phyloP scores from a whole-genome alignment of 2,797 vertebrate species.

The Gallinago solitaria region DNA sequence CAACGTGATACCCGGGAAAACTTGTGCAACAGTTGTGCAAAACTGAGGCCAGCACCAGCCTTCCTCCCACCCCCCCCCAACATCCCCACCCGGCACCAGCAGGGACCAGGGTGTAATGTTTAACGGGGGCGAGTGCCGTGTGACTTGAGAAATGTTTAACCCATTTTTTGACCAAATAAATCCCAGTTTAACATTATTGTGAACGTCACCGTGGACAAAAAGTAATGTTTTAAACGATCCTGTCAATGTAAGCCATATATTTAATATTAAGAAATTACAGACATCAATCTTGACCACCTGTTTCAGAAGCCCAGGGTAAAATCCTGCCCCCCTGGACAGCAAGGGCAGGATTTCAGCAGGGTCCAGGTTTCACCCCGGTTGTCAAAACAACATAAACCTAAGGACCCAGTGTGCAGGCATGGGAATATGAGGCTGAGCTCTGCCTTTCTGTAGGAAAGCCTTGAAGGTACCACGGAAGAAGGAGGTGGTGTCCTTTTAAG shows the following conservation, averaged over 20 bases:
- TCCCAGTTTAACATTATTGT: neutral
- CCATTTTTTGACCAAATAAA: neutral
- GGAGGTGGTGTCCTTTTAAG: neutral
- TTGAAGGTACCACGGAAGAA: neutral
- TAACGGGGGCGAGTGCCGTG: fast-evolving
- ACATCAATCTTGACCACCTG: fast-evolving
- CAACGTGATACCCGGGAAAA: constrained; percentile 8
- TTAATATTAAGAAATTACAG: neutral
- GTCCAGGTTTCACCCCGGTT: neutral
- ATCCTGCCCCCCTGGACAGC: neutral
- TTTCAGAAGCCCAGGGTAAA: neutral
- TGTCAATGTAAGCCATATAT: neutral
- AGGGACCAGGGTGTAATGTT: neutral
- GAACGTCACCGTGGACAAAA: neutral
- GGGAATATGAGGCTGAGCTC: neutral
- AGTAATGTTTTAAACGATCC: neutral
- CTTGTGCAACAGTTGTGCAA: neutral
- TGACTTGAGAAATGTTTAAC: neutral
- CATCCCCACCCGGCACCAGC: too few species aligned
- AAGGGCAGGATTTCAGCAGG: neutral
- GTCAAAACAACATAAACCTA: neutral
- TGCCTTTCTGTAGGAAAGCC: neutral
- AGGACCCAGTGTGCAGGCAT: neutral
- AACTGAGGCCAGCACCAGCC: neutral
- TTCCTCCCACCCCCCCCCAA: neutral